These are phyloP conservation scores for Gambusia yucatana DNA, from an alignment of 2,797 vertebrate genomes.

Conservation along the genomic window DNA sequence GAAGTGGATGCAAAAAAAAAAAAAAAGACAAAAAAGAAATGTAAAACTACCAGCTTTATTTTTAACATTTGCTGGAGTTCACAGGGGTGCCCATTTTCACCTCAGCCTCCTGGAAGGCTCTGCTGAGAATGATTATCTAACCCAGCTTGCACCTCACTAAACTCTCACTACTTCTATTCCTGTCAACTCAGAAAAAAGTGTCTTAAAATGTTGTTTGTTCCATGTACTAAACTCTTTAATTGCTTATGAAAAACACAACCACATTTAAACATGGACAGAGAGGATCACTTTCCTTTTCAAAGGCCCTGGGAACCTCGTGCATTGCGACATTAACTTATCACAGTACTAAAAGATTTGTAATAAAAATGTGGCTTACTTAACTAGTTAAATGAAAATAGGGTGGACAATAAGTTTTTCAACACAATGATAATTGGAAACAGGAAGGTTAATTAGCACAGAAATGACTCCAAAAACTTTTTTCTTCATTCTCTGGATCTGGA, in stretches of 20 bases:
- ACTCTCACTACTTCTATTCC: slow-evolving; percentile 23
- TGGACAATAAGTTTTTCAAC: background rate
- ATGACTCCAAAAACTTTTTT: background rate
- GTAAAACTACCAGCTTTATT: slow-evolving; percentile 13
- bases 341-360: background rate
- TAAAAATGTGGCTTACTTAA: background rate
- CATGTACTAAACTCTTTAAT: background rate
- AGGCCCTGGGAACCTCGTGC: background rate
- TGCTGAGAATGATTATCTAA: slow-evolving; percentile 72
- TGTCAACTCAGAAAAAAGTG: slow-evolving; percentile 16
- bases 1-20: slow-evolving; percentile 31
- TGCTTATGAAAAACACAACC: background rate
- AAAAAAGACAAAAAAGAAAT: slow-evolving; percentile 36
- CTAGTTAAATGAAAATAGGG: background rate
- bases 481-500: background rate
- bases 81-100: slow-evolving; percentile 77
- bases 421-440: background rate
- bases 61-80: slow-evolving; percentile 68
- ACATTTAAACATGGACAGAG: no score
- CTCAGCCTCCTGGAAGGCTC: slow-evolving; percentile 63
- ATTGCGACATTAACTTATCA: background rate
- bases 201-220: slow-evolving; percentile 2
- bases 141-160: slow-evolving; percentile 56
- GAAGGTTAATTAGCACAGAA: background rate
- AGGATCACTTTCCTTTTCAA: background rate